Base-by-base conservation (phyloP, 2,113 vertebrate species). In the Nothobranchius furzeri region DNA sequence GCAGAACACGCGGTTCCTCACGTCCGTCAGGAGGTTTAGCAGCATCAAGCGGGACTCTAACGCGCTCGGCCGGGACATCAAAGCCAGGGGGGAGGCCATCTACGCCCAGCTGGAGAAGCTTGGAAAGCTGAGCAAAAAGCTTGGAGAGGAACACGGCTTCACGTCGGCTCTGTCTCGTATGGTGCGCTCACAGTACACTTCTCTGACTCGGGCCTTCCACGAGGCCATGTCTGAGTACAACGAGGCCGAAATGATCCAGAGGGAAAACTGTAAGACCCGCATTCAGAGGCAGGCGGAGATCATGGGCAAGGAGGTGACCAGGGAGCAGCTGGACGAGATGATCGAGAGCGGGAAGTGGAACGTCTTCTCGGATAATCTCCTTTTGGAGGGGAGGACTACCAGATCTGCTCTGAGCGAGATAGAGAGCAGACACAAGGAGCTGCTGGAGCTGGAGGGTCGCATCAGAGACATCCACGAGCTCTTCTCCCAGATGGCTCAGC, bases 261-360 rank as follows among this genome's bases (percentile, higher is more conserved):
- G 94, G 54, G 96, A 97, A 71, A 96, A 98, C 90, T 99, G 96
- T 92, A 98, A 96, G 91, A 93, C 92, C 30, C 95, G 96, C 70
- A 99, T 99, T 83, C 96, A 97, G 90, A 90, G 97, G 50, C 96
- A 99, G 78, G 94, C 98, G 3, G 96, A 98, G 90, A 98, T 99
- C 85, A 95, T 99, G 96, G 96, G 98, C 64, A 95, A 94, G 75
- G 95, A 98, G 43, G 90, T 99, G 63, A 96, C 91, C 50, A 78
- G 93, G 10, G 93, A 95, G 52, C 94, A 98, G 92, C 95, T 99
- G 2, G 97, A 99, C 53, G 94, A 97, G 75, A 98, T 98, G 95
- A 94, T 96, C 1, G 96, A 99, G 89, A 95, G 96, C 57, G 96
- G 96, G 58, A 96, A 94, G 85, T 98, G 96, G 95, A 96, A 98